Base-by-base conservation (phyloP, 2,113 vertebrate species). In the Excalfactoria chinensis region DNA sequence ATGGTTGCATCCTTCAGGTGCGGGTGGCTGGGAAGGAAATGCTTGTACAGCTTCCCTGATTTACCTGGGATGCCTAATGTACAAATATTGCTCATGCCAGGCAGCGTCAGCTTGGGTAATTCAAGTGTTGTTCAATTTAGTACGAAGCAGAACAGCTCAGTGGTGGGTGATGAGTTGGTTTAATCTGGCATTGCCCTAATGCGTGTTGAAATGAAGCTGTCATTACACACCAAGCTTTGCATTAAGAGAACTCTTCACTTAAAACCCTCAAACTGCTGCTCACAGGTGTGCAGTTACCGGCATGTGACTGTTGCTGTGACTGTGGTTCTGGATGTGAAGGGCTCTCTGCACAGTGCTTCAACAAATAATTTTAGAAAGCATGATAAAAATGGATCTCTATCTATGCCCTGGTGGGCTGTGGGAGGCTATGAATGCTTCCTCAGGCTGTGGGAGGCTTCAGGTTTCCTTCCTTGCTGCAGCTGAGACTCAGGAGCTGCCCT, bases 361-460 rank as follows among this genome's bases (percentile, higher is more conserved):
- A 81, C 58, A 84, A 85, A 84, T 51, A 80, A 62, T 58, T 94
- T 81, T 93, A 90, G 92, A 71, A 94, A 84, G 62, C 58, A 44
- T 41, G 80, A 32, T 74, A 77, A 90, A 95, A 96, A 84, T 22
- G 73, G 37, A 22, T 72, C 8, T 56, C 85, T 93, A 1, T 84
- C 41, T 86, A 1, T 69, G 48, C 60, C 35, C 4, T 8, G 37
- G 46, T 91, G 90, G 75, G 67, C 60, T 93, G 81, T 90, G 81
- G 70, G 82, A 95, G 85, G 93, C 34, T 9, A n/a, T 63, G 46
- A 67, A 85, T 19, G 22, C 49, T 93, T 92, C 5, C 34, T 6
- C 44, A 49, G 80, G 19, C 68, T 89, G 85, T 59, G 82, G 34
- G 78, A 79, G n/a, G 68, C 68, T 94, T 86, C 75, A 83, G 85